Evolutionary conservation across 2,113 vertebrate genomes (phyloP).

Genomic region (Rhinopithecus roxellana): DNA sequence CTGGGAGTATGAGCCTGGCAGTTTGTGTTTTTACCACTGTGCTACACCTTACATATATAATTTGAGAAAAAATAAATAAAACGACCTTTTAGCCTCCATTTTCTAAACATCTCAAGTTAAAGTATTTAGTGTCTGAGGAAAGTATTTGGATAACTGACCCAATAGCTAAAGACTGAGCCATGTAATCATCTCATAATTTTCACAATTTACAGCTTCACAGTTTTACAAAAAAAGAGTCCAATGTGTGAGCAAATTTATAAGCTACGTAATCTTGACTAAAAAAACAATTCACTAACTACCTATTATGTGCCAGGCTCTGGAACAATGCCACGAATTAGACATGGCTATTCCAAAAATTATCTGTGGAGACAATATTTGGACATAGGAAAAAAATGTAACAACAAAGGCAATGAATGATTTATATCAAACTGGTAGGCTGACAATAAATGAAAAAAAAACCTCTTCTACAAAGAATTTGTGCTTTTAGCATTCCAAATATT

Average conservation of each 20-base stretch:
- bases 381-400: background rate
- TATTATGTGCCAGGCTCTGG: background rate
- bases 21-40: background rate
- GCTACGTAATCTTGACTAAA: background rate
- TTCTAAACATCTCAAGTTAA: slow-evolving; percentile 2
- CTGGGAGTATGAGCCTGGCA: background rate
- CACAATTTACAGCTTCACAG: background rate
- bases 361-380: background rate
- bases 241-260: background rate
- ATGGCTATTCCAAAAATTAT: background rate
- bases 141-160: background rate
- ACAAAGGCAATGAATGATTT: background rate
- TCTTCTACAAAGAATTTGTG: background rate
- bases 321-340: background rate
- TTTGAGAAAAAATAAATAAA: background rate
- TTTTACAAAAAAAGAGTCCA: slow-evolving; percentile 9
- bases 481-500: slow-evolving; percentile 1
- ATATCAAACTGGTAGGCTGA: background rate
- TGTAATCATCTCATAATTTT: background rate
- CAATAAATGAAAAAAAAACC: background rate
- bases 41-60: background rate
- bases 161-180: background rate
- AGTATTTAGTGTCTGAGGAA: background rate
- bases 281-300: background rate
- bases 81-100: background rate